Conservation (phyloP, 2,113 vertebrate species). For the Dissostichus mawsoni region DNA sequence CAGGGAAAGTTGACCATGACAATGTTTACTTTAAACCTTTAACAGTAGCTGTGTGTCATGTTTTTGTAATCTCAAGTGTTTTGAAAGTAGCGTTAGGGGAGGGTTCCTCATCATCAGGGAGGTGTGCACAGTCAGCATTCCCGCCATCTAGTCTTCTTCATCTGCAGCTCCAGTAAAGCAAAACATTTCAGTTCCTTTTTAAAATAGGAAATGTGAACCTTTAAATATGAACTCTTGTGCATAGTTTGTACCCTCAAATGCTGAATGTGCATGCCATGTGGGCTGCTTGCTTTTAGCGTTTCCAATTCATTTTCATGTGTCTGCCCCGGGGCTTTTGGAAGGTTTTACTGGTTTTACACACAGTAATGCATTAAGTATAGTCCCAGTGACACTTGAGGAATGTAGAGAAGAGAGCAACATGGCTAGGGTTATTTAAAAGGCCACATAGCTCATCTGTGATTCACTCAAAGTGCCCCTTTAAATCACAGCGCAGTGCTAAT, state of each 20-base stretch:
- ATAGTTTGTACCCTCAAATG: neutral
- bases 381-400: neutral
- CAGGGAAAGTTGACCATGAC: no score
- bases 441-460: conserved; percentile 23
- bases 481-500: conserved; percentile 7
- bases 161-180: no score
- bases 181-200: neutral
- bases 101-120: no score
- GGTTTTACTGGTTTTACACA: conserved; percentile 17
- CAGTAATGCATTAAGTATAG: neutral
- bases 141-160: no score
- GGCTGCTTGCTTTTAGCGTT: neutral
- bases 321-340: neutral
- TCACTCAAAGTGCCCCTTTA: conserved; percentile 6
- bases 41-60: neutral
- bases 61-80: neutral
- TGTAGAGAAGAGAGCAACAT: neutral
- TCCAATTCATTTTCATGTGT: neutral
- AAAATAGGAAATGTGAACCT: neutral
- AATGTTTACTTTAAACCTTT: neutral
- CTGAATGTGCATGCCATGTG: neutral
- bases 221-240: neutral
- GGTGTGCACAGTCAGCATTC: no score
- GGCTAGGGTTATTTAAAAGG: conserved; percentile 1
- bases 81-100: neutral